A percentile compares a stretch with the other conserved stretches of the same genome.
phyloP scores from a whole-genome alignment of 1,140 invertebrate genomes.

The Bombus sibiricus region DNA sequence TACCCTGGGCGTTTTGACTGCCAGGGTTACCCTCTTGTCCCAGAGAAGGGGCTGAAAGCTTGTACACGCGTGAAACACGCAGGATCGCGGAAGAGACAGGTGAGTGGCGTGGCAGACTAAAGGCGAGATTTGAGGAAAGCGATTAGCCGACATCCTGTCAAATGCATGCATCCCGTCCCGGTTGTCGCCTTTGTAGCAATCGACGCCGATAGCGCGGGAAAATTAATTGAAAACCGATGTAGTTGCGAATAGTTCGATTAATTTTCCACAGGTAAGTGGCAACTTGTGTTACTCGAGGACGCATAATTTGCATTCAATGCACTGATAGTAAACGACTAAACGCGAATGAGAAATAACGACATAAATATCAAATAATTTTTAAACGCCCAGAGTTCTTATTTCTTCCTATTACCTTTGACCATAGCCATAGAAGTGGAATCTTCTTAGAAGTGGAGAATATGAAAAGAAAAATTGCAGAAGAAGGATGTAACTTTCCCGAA shows the following conservation, averaged over 20 bases:
- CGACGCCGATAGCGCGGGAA: conserved; percentile 21
- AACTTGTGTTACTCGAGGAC: not conserved
- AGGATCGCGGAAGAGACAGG: conserved; percentile 43
- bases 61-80: conserved; percentile 38
- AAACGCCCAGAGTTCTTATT: not conserved
- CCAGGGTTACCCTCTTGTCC: not conserved
- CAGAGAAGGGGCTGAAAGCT: not conserved
- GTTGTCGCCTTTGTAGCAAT: conserved; percentile 35
- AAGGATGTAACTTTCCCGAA: not conserved
- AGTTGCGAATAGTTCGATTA: not conserved
- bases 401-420: not conserved
- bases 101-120: conserved; percentile 42
- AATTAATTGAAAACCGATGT: conserved; percentile 29
- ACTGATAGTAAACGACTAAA: too few species aligned
- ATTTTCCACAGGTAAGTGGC: not conserved
- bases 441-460: not conserved
- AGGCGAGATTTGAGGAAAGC: conserved; percentile 49
- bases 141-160: conserved; percentile 59
- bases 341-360: not conserved
- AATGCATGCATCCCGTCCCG: conserved; percentile 32
- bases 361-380: not conserved
- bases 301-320: not conserved
- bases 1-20: not conserved
- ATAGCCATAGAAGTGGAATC: not conserved
- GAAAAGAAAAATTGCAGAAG: not conserved